Evolutionary conservation across 2,797 vertebrate species (phyloP).

Genomic region (Australoheros facetus): DNA sequence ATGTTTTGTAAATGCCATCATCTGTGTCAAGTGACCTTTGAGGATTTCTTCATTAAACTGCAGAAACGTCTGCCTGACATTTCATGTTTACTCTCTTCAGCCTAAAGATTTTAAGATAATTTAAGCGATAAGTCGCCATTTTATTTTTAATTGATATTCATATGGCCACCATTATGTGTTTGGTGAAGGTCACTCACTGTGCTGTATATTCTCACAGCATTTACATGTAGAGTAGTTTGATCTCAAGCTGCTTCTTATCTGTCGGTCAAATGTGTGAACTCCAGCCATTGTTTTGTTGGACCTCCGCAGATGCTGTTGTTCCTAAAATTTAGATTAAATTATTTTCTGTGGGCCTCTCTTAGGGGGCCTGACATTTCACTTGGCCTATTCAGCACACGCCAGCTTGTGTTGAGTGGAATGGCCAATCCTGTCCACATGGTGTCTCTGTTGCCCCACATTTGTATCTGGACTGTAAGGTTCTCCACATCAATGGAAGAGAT

Average conservation of each 20-base stretch:
- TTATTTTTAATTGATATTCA: background rate
- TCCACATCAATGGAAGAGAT: background rate
- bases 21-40: slow-evolving; percentile 35
- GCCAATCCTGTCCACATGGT: slow-evolving; percentile 51
- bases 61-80: slow-evolving; percentile 16
- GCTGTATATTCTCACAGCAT: background rate
- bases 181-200: background rate
- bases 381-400: background rate
- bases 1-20: slow-evolving; percentile 28
- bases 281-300: background rate
- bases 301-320: slow-evolving; percentile 9
- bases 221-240: background rate
- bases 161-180: background rate
- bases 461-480: background rate
- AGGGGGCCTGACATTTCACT: slow-evolving; percentile 5
- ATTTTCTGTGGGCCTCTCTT: background rate
- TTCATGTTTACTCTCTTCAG: background rate
- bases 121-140: background rate
- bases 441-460: slow-evolving; percentile 50
- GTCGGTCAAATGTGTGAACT: background rate
- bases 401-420: slow-evolving; percentile 18
- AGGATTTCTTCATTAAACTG: slow-evolving; percentile 29
- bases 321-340: slow-evolving; percentile 5
- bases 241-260: slow-evolving; percentile 10
- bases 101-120: slow-evolving; percentile 9